phyloP scores from a whole-genome alignment of 2,113 vertebrate species.

The Cebidichthys violaceus region DNA sequence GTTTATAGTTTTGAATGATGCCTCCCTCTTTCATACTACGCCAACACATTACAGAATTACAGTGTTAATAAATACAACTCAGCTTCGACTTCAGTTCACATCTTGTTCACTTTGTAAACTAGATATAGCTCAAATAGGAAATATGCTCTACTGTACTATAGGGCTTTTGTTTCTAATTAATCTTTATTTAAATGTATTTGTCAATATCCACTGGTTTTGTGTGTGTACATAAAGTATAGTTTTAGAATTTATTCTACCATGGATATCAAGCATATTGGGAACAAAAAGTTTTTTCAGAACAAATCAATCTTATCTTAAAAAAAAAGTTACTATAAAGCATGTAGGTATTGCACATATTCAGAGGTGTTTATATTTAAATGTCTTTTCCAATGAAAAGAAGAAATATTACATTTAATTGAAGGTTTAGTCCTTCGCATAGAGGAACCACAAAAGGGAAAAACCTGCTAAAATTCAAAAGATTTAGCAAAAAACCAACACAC shows the following conservation, averaged over 20 bases:
- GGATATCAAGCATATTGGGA: not conserved
- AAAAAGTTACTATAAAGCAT: not conserved
- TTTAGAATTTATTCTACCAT: not conserved
- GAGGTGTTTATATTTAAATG: not conserved
- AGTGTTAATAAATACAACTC: not conserved
- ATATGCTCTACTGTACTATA: not conserved
- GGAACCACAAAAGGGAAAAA: no score
- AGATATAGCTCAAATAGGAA: not conserved
- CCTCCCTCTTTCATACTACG: not conserved
- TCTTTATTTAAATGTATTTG: not conserved
- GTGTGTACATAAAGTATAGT: not conserved
- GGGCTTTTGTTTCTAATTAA: not conserved
- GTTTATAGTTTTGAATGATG: not conserved
- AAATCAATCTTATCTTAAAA: not conserved
- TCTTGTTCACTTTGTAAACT: not conserved
- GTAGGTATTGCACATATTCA: not conserved
- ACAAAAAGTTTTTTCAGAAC: not conserved
- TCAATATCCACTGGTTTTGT: not conserved
- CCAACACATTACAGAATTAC: not conserved
- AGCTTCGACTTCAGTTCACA: not conserved
- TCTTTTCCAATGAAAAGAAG: not conserved
- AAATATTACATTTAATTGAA: not conserved
- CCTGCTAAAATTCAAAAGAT: not conserved
- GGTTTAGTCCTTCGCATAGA: not conserved
- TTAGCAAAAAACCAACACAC: no score